Percentiles rank a stretch among this genome's conserved stretches.
These are phyloP conservation scores for Halocynthia aurantium DNA, from an alignment of 23 tunicate species.

Conservation along the genomic window DNA sequence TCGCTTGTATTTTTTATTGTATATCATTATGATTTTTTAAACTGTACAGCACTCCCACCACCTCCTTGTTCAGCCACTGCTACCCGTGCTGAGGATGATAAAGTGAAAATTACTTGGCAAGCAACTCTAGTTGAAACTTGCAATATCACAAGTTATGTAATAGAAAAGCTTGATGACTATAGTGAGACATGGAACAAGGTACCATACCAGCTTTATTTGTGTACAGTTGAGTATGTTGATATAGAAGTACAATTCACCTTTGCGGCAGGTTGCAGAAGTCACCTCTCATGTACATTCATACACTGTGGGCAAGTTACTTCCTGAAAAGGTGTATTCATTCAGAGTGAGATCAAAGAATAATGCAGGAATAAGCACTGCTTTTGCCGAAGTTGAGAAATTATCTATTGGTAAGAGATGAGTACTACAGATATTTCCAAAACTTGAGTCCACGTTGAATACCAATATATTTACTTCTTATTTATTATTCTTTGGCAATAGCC, in stretches of 20 bases:
- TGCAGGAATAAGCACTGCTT: neutral
- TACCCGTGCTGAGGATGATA: neutral
- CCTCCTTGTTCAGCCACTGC: neutral
- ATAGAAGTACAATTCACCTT: neutral
- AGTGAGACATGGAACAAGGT: conserved; percentile 1
- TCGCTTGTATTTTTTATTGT: no score
- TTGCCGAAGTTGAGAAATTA: neutral
- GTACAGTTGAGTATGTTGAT: neutral
- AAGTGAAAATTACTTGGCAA: conserved; percentile 12
- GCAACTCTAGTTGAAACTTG: neutral
- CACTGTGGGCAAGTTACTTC: neutral
- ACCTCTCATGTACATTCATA: conserved; percentile 1
- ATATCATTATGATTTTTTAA: no score
- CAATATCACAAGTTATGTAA: conserved; percentile 1
- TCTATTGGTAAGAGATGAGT: neutral
- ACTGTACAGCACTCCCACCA: conserved; percentile 8
- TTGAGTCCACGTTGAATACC: neutral
- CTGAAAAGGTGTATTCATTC: neutral
- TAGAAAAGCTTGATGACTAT: neutral
- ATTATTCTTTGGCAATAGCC: conserved; percentile 1
- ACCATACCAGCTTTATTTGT: neutral
- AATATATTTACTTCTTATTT: neutral
- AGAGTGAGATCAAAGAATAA: neutral
- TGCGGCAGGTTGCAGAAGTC: conserved; percentile 1
- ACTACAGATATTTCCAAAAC: neutral